Percentiles rank a stretch among this genome's conserved stretches.
phyloP scores from a whole-genome alignment of 2,888 invertebrate species.

The Agonopterix heracliana region DNA sequence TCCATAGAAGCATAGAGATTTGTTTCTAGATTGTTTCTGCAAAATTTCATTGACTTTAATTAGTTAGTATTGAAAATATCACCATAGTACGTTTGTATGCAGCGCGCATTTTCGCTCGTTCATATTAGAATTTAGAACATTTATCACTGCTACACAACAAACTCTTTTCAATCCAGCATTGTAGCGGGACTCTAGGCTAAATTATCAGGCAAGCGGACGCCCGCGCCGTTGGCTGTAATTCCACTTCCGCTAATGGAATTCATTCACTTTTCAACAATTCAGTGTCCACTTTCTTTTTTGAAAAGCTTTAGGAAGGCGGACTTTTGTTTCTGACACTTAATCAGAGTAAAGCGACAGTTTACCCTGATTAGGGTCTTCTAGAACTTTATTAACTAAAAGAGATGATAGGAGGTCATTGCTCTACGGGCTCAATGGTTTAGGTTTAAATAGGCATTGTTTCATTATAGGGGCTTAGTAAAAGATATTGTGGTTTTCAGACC shows the following conservation, averaged over 20 bases:
- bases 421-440: neutral
- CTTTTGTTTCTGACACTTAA: conserved; percentile 46
- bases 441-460: neutral
- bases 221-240: conserved; percentile 32
- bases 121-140: too few species aligned
- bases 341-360: conserved; percentile 29
- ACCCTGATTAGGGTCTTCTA: conserved; percentile 26
- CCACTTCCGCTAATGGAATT: conserved; percentile 55
- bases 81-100: too few species aligned
- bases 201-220: conserved; percentile 35
- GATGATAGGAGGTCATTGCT: neutral
- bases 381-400: neutral
- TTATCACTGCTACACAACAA: too few species aligned
- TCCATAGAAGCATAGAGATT: too few species aligned
- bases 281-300: conserved; percentile 41
- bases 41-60: too few species aligned
- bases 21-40: too few species aligned
- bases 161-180: too few species aligned
- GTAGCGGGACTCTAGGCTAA: conserved; percentile 19
- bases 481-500: too few species aligned
- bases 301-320: conserved; percentile 29
- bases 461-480: too few species aligned
- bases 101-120: too few species aligned
- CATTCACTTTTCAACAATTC: conserved; percentile 51
- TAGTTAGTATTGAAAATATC: too few species aligned